A percentile compares a stretch with the other conserved stretches of the same genome.
phyloP scores from a whole-genome alignment of 2,797 vertebrate genomes.

The Ispidina lecontei region DNA sequence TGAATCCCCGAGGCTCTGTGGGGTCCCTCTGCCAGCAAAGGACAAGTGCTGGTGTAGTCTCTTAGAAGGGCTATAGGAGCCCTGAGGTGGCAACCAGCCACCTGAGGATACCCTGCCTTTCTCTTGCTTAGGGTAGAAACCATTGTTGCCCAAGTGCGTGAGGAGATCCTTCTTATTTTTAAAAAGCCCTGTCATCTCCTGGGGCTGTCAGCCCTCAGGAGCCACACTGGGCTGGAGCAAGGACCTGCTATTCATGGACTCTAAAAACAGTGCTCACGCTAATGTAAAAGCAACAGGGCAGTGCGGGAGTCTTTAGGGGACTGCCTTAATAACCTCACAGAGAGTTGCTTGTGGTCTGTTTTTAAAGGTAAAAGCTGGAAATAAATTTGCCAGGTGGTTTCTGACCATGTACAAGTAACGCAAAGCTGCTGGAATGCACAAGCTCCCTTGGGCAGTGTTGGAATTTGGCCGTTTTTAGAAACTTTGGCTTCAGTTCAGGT shows the following conservation, averaged over 20 bases:
- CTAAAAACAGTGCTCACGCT: neutral
- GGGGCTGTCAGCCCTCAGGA: neutral
- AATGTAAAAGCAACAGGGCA: neutral
- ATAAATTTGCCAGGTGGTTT: neutral
- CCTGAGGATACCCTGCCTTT: neutral
- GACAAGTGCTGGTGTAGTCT: neutral
- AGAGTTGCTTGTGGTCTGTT: neutral
- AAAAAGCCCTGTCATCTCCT: neutral
- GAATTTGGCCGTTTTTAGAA: neutral
- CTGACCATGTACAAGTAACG: neutral
- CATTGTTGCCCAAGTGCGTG: neutral
- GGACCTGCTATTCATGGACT: neutral
- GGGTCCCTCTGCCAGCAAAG: neutral
- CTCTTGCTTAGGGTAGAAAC: neutral
- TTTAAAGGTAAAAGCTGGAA: slow-evolving; percentile 30
- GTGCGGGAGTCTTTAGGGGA: neutral
- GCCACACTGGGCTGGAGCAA: neutral
- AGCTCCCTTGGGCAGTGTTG: neutral
- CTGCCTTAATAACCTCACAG: neutral
- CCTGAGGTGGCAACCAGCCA: neutral
- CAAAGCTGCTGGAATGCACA: neutral
- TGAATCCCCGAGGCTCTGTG: neutral
- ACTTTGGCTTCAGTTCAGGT: neutral
- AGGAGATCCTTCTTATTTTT: neutral
- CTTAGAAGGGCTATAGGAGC: neutral